Evolutionary conservation across 2,888 invertebrate species (phyloP).

Genomic region (Liodrosophila aerea): DNA sequence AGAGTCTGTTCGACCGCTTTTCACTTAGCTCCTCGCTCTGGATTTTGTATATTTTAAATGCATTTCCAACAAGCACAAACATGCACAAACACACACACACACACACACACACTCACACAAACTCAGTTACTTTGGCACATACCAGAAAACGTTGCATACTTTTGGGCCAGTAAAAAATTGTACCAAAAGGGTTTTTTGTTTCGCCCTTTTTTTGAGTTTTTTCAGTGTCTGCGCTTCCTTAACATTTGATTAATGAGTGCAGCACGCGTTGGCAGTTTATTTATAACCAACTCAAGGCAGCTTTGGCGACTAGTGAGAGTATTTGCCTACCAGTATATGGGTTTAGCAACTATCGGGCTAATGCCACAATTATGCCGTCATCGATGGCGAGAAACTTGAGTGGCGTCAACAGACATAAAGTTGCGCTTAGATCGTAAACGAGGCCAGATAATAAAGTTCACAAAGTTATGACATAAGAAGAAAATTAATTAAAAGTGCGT

Average conservation of each 20-base stretch:
- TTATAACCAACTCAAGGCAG: slow-evolving; percentile 48
- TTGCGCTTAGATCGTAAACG: slow-evolving; percentile 2
- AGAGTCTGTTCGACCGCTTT: slow-evolving; percentile 44
- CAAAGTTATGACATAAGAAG: slow-evolving; percentile 42
- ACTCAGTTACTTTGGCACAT: slow-evolving; percentile 7
- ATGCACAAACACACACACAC: slow-evolving; percentile 20
- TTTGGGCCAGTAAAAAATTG: slow-evolving; percentile 48
- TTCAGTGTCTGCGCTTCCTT: slow-evolving; percentile 58
- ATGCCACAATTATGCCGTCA: slow-evolving; percentile 48
- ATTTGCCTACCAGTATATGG: slow-evolving; percentile 34
- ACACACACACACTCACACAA: background rate
- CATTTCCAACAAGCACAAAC: slow-evolving; percentile 68
- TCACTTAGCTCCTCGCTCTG: slow-evolving; percentile 67
- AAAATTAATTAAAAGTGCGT: slow-evolving; percentile 48
- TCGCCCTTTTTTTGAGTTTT: slow-evolving; percentile 5
- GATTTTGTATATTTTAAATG: slow-evolving; percentile 74
- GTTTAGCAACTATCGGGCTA: slow-evolving; percentile 46
- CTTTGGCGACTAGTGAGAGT: slow-evolving; percentile 29
- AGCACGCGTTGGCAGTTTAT: slow-evolving; percentile 65
- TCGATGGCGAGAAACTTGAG: slow-evolving; percentile 33
- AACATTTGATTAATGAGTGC: slow-evolving; percentile 77
- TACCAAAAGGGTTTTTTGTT: slow-evolving; percentile 49
- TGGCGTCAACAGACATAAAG: slow-evolving; percentile 11
- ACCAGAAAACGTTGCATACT: slow-evolving; percentile 50
- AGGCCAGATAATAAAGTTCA: slow-evolving; percentile 20